Base-by-base conservation (phyloP, 2,888 invertebrate species). In the Brachycybe producta region DNA sequence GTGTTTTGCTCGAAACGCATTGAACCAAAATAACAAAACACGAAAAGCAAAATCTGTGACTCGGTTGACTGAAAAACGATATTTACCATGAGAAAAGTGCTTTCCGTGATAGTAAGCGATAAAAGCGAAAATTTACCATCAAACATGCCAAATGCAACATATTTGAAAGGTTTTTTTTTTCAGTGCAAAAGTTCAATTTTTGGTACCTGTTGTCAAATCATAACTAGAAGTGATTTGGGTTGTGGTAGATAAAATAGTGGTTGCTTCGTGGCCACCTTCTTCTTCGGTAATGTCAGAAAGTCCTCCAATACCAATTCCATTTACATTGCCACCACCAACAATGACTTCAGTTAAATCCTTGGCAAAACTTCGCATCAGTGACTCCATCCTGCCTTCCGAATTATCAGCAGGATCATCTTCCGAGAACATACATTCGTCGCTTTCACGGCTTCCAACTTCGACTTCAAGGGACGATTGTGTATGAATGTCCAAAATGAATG, bases 381-480 rank as follows among this genome's bases (percentile, higher is more conserved):
- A 30, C 28, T 49, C 49, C 40, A 49, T 49, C 19, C 32, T 17
- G 30, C 17, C 27, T 21, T 45, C 43, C 4, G 23, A 32, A n/a
- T 15, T 27, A 13, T 17, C 26, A 5, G 4, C 17, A 21, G 8
- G 24, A 15, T 51, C 51, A 15, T 51, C 51, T 23, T 61, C 61
- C 46, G 59, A 55, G 44, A 57, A 52, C 27, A 60, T 57, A 43
- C 61, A 58, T 40, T 57, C 57, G 35, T 56, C 56, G 34, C 56
- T 55, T 17, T 35, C 51, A 19, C 46, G 51, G 32, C 56, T 57
- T 24, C 57, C 57, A 2, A 57, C 55, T 50, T 58, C 57, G 5
- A 61, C 59, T 53, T 61, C 61, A 28, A 59, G 52, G 11, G 61
- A 60, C 19, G 60, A 59, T 45, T 61, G 60, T 19, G 61, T 52